Conservation (phyloP, 64 coral and sea anemone genomes). For the Porites lutea region DNA sequence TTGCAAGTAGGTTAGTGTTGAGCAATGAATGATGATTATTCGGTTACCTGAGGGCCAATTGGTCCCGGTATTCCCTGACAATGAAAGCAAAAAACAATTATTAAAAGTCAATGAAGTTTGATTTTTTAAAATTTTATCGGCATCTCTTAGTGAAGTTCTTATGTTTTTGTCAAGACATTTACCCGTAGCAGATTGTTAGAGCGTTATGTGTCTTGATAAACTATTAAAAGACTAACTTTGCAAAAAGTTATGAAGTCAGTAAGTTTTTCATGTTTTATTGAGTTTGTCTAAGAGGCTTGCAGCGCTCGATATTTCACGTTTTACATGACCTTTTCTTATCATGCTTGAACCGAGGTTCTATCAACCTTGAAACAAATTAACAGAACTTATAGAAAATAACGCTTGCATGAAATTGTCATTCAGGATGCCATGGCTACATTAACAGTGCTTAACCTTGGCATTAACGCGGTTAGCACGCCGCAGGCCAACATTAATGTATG, state of each 20-base stretch:
- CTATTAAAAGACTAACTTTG: too few species aligned
- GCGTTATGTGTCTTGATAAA: too few species aligned
- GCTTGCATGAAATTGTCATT: too few species aligned
- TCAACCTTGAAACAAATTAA: too few species aligned
- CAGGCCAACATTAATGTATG: background rate
- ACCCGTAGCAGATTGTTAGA: too few species aligned
- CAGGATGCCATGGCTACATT: constrained; percentile 15
- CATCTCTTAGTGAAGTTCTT: background rate
- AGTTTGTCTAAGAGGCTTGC: background rate
- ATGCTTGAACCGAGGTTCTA: too few species aligned
- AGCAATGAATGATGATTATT: background rate
- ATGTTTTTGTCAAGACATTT: background rate
- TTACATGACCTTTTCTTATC: too few species aligned
- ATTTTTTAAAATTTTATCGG: background rate
- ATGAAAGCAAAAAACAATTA: constrained; percentile 2
- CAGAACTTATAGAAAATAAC: too few species aligned
- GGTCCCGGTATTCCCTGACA: constrained; percentile 57
- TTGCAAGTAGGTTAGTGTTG: background rate
- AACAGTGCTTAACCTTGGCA: constrained; percentile 1
- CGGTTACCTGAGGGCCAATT: constrained; percentile 68
- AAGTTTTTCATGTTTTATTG: too few species aligned
- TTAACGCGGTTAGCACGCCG: background rate
- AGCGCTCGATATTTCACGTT: too few species aligned
- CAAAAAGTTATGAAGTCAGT: too few species aligned
- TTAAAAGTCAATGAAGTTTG: too few species aligned